A percentile compares a stretch with the other conserved stretches of the same genome.
Conservation (phyloP, 2,113 vertebrate species). For the Ailuropoda melanoleuca region DNA sequence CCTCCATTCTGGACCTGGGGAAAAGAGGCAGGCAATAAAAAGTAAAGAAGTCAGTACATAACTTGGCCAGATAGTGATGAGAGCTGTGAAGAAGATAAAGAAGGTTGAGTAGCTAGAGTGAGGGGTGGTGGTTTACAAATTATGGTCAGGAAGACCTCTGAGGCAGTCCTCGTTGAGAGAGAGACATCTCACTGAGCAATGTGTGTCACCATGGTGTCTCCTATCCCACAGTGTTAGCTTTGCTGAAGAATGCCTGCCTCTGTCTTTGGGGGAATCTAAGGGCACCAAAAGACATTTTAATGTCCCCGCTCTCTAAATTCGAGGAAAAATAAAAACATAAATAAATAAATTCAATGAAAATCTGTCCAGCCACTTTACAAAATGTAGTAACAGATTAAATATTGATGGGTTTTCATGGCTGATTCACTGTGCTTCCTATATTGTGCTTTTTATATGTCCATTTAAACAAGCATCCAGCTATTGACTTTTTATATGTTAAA, state of each 20-base stretch:
- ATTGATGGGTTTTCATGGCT: not conserved
- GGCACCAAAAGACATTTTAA: not conserved
- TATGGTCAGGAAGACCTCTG: not conserved
- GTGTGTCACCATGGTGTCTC: not conserved
- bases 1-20: not conserved
- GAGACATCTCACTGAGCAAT: not conserved
- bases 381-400: not conserved
- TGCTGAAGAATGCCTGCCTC: not conserved
- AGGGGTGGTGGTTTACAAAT: not conserved
- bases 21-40: not conserved
- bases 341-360: not conserved
- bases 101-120: fast-evolving
- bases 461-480: not conserved
- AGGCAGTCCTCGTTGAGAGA: not conserved
- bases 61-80: not conserved
- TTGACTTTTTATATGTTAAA: not conserved
- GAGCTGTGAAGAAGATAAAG: not conserved
- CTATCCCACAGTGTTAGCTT: not conserved
- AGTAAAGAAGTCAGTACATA: not conserved
- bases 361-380: not conserved
- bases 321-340: not conserved
- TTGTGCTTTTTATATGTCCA: not conserved
- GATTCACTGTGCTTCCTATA: not conserved
- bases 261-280: not conserved
- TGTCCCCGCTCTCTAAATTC: not conserved